Percentiles rank a stretch among this genome's conserved stretches.
Evolutionary conservation across 53 echinoderm and acorn worm genomes (phyloP).

Genomic region (Temnopleurus reevesii): DNA sequence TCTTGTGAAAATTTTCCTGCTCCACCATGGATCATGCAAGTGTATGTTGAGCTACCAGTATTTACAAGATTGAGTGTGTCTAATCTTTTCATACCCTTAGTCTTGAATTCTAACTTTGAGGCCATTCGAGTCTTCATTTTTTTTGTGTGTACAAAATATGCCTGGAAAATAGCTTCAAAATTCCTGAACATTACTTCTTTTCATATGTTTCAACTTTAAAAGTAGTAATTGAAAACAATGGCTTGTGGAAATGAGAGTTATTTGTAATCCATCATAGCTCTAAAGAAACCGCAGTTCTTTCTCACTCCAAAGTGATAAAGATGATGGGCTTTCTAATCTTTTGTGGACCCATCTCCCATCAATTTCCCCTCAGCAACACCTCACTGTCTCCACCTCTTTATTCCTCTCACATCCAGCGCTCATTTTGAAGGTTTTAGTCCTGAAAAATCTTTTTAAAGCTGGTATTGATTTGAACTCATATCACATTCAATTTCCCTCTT

Average conservation of each 20-base stretch:
- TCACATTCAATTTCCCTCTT: slow-evolving; percentile 22
- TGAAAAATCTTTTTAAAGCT: neutral
- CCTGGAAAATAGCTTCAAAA: no score
- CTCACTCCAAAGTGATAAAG: neutral
- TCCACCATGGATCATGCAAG: no score
- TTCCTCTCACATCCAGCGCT: neutral
- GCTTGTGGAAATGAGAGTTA: neutral
- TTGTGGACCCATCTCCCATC: neutral
- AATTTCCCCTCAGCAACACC: neutral
- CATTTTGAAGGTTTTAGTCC: neutral
- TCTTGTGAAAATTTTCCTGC: no score
- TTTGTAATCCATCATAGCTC: neutral
- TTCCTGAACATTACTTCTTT: no score
- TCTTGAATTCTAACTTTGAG: no score
- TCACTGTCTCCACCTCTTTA: neutral
- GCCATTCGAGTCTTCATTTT: no score
- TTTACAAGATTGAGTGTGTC: no score
- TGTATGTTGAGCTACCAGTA: no score
- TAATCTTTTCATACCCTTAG: no score
- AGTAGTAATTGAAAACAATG: neutral
- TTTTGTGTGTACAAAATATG: no score
- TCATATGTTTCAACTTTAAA: neutral
- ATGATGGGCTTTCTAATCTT: neutral
- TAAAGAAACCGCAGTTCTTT: neutral
- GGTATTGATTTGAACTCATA: neutral